Conservation (phyloP, 2,888 invertebrate species). For the Cryptocephalus moraei region DNA sequence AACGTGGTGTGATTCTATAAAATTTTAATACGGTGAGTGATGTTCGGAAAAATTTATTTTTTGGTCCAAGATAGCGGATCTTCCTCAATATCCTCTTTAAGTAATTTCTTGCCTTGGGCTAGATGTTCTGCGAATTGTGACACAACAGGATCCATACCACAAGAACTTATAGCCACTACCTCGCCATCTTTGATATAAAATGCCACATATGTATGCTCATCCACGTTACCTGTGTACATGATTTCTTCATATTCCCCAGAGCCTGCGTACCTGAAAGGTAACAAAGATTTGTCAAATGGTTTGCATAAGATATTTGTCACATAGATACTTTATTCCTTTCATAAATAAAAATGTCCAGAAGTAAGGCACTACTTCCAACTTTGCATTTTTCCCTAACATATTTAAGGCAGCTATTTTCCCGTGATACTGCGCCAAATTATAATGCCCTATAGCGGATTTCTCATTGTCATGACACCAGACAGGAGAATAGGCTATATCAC, state of each 20-base stretch:
- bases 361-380: constrained; percentile 69
- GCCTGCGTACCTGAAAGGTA: constrained; percentile 54
- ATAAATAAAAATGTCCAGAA: constrained; percentile 91
- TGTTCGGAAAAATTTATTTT: neutral
- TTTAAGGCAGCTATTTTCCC: constrained; percentile 80
- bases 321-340: constrained; percentile 49
- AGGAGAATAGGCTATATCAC: constrained; percentile 87
- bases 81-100: neutral
- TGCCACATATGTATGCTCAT: constrained; percentile 65
- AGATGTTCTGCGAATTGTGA: constrained; percentile 75
- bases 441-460: constrained; percentile 71
- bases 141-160: constrained; percentile 79
- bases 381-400: constrained; percentile 60
- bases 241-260: constrained; percentile 63
- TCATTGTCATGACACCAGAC: constrained; percentile 52
- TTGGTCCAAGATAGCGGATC: neutral
- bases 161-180: constrained; percentile 71
- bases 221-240: constrained; percentile 68
- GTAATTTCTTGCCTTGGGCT: constrained; percentile 52
- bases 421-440: constrained; percentile 79
- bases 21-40: too few species aligned
- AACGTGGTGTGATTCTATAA: neutral
- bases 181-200: constrained; percentile 64
- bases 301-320: too few species aligned
- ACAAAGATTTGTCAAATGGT: too few species aligned